Conservation (phyloP, 2,888 invertebrate species). For the Cheiracanthium punctorium region DNA sequence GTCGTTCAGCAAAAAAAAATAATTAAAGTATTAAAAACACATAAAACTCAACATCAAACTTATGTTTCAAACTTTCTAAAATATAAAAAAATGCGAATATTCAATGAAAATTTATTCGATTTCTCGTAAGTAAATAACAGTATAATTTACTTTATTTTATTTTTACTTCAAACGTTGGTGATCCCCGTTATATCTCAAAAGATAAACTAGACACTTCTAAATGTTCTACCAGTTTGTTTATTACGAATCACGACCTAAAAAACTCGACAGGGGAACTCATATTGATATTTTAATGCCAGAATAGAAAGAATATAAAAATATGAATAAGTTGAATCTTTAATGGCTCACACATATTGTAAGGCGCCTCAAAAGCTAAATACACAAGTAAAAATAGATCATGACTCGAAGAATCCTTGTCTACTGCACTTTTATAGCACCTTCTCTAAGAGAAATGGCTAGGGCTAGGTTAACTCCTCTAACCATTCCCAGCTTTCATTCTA, state of each 20-base stretch:
- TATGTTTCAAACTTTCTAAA: too few relatives aligned
- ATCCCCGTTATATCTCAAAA: neutral
- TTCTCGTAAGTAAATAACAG: too few relatives aligned
- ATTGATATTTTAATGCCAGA: neutral
- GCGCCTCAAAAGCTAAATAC: constrained; percentile 30
- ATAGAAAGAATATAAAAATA: constrained; percentile 66
- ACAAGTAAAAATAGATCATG: constrained; percentile 57
- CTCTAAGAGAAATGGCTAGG: neutral
- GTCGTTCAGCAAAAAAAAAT: too few relatives aligned
- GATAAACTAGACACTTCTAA: neutral
- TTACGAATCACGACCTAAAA: neutral
- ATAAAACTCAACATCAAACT: too few relatives aligned
- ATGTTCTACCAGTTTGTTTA: neutral
- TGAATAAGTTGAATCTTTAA: constrained; percentile 17
- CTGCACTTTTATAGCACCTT: neutral
- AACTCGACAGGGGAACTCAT: neutral
- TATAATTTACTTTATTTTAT: too few relatives aligned
- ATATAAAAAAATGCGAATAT: too few relatives aligned
- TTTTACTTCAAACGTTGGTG: constrained; percentile 20
- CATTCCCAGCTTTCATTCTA: neutral
- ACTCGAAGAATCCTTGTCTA: neutral
- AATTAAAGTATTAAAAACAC: too few relatives aligned
- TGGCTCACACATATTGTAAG: constrained; percentile 25
- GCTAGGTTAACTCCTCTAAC: neutral
- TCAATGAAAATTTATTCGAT: too few relatives aligned